Conservation (phyloP, 2,797 vertebrate species). For the Centropyge bicolor region DNA sequence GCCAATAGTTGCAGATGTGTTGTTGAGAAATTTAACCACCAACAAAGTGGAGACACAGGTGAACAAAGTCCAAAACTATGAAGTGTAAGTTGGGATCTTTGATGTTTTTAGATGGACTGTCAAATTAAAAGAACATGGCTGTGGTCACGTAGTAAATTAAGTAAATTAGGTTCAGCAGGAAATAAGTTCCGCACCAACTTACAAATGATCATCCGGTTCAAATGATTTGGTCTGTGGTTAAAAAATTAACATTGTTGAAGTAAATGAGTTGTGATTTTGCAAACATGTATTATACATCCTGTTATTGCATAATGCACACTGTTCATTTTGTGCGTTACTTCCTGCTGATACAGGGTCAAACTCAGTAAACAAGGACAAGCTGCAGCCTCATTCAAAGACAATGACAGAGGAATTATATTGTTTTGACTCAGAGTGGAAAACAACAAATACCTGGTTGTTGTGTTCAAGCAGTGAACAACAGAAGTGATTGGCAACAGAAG, state of each 20-base stretch:
- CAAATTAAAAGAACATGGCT: too few species aligned
- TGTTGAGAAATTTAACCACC: neutral
- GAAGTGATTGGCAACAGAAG: too few species aligned
- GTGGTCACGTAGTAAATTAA: neutral
- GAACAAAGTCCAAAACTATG: neutral
- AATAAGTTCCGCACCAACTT: neutral
- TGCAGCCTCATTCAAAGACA: slow-evolving; percentile 4
- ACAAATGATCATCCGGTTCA: neutral
- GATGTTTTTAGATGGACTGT: neutral
- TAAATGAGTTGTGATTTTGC: neutral
- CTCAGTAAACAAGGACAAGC: neutral
- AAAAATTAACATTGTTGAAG: neutral
- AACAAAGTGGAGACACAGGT: too few species aligned
- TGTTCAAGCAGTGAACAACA: neutral
- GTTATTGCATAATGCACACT: too few species aligned
- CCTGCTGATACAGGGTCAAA: too few species aligned
- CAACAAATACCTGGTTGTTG: neutral
- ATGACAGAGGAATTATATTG: too few species aligned
- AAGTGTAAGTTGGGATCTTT: too few species aligned
- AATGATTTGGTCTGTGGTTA: neutral
- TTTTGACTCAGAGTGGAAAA: neutral
- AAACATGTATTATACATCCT: too few species aligned
- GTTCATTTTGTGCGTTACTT: neutral
- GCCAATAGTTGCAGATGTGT: too few species aligned
- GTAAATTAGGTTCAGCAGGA: neutral